Conservation (phyloP, 2,888 invertebrate species). For the Eledone cirrhosa region DNA sequence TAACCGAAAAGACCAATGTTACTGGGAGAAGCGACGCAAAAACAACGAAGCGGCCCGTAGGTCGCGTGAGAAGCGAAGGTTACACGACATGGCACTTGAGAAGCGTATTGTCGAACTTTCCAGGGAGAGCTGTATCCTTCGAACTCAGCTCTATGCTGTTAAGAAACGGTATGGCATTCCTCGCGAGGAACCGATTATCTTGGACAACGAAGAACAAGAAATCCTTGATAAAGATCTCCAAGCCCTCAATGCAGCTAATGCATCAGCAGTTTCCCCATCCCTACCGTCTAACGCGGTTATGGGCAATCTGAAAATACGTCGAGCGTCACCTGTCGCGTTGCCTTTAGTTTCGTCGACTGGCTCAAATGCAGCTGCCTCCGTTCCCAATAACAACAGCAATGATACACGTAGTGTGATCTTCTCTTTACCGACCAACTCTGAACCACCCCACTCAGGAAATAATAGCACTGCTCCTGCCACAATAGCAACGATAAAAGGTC, state of each 20-base stretch:
- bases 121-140: slow-evolving; percentile 92
- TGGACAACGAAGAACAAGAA: slow-evolving; percentile 17
- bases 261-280: not conserved
- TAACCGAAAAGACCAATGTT: slow-evolving; percentile 94
- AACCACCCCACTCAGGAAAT: not conserved
- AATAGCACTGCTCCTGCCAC: not conserved
- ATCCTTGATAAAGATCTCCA: not conserved
- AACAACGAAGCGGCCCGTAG: slow-evolving; percentile 98
- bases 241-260: not conserved
- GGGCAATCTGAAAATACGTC: not conserved
- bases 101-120: slow-evolving; percentile 92
- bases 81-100: slow-evolving; percentile 96
- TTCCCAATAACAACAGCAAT: not conserved
- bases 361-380: not conserved
- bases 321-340: not conserved
- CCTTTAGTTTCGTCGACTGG: not conserved
- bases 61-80: slow-evolving; percentile 93
- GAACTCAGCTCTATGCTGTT: slow-evolving; percentile 90
- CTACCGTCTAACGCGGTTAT: not conserved
- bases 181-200: slow-evolving; percentile 39
- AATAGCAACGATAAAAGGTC: not conserved
- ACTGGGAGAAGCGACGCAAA: slow-evolving; percentile 94
- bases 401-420: not conserved
- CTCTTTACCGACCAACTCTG: not conserved
- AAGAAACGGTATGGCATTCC: slow-evolving; percentile 76